A percentile compares a stretch with the other conserved stretches of the same genome.
These are phyloP conservation scores for Drosophila micromelanica DNA, from an alignment of 1,140 invertebrate species.

Conservation along the genomic window DNA sequence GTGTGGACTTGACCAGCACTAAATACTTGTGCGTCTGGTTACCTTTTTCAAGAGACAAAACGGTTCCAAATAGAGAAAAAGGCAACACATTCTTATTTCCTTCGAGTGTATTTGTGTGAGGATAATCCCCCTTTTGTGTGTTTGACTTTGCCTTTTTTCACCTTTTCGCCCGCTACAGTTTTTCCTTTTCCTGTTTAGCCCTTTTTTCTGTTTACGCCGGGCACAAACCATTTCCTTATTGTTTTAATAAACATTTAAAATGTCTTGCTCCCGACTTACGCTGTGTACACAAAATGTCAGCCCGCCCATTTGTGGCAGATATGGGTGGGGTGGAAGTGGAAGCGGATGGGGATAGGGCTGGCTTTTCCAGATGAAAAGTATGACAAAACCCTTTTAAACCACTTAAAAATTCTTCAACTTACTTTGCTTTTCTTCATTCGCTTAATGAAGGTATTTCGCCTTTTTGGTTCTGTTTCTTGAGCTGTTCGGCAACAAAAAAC, in stretches of 20 bases:
- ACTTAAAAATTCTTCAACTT: constrained; percentile 84
- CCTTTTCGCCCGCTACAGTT: constrained; percentile 58
- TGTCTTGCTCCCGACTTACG: constrained; percentile 77
- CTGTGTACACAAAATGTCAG: constrained; percentile 66
- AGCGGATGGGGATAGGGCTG: background rate
- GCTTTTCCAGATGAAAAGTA: constrained; percentile 69
- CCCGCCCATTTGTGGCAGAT: constrained; percentile 68
- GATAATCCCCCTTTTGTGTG: constrained; percentile 77
- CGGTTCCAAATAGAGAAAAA: constrained; percentile 43
- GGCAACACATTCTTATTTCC: constrained; percentile 64
- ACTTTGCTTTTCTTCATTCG: constrained; percentile 81
- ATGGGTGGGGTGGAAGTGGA: background rate
- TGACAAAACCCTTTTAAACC: constrained; percentile 83
- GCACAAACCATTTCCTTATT: constrained; percentile 82
- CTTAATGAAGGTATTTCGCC: constrained; percentile 83
- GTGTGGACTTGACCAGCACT: constrained; percentile 40
- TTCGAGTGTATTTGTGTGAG: constrained; percentile 55
- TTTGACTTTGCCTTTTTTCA: constrained; percentile 69
- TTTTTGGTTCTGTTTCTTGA: constrained; percentile 66
- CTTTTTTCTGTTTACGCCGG: constrained; percentile 30
- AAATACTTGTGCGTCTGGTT: constrained; percentile 64
- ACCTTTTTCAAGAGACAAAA: constrained; percentile 59
- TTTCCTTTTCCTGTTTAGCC: constrained; percentile 34
- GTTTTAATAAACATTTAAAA: constrained; percentile 84
- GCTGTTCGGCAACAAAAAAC: constrained; percentile 52